These are phyloP conservation scores for Octodonta nipae DNA, from an alignment of 2,888 invertebrate species.

Conservation along the genomic window DNA sequence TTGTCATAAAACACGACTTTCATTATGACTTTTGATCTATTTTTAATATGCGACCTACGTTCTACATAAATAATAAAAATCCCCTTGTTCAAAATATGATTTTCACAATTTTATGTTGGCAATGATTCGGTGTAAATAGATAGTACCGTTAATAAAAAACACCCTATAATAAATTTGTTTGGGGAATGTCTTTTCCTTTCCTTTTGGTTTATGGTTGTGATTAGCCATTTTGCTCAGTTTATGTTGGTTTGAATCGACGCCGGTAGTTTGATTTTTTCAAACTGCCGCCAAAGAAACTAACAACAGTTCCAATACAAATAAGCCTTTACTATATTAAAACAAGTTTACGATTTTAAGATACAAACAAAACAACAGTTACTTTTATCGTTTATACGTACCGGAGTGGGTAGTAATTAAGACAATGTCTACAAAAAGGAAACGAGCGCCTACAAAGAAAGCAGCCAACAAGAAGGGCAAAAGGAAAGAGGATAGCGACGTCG, in stretches of 20 bases:
- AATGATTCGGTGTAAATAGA: constrained; percentile 17
- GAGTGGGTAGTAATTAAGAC: too few relatives aligned
- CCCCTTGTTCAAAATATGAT: constrained; percentile 12
- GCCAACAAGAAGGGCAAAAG: constrained; percentile 28
- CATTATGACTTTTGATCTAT: too few relatives aligned
- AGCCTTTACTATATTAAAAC: too few relatives aligned
- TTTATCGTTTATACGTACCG: too few relatives aligned
- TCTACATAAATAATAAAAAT: too few relatives aligned
- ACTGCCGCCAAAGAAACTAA: too few relatives aligned
- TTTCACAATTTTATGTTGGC: constrained; percentile 18
- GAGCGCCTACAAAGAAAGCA: constrained; percentile 29
- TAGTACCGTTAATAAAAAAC: constrained; percentile 26
- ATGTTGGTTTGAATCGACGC: constrained; percentile 17
- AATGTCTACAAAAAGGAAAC: constrained; percentile 33
- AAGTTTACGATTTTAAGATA: too few relatives aligned
- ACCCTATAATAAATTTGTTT: constrained; percentile 23
- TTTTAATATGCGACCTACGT: too few relatives aligned
- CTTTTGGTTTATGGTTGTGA: constrained; percentile 19
- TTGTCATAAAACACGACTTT: too few relatives aligned
- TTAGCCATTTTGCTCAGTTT: constrained; percentile 27
- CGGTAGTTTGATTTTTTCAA: too few relatives aligned
- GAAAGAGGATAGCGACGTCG: constrained; percentile 34
- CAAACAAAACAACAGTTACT: too few relatives aligned
- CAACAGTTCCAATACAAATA: too few relatives aligned
- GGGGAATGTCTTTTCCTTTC: constrained; percentile 10